These are phyloP conservation scores for Enoplosus armatus DNA, from an alignment of 2,797 vertebrate genomes.

Conservation along the genomic window DNA sequence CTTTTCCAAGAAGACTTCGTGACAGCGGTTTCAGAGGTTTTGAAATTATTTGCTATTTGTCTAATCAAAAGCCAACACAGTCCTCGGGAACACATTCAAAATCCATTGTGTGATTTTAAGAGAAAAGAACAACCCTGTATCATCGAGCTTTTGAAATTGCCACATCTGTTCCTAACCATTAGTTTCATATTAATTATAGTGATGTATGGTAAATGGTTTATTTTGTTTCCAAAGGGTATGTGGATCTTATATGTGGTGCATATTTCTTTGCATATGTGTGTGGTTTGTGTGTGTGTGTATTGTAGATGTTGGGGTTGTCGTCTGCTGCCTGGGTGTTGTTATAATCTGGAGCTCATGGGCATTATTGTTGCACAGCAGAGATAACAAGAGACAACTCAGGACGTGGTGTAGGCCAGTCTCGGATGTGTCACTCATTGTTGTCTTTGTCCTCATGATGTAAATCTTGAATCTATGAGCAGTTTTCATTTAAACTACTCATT, in stretches of 20 bases:
- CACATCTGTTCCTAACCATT: slow-evolving; percentile 2
- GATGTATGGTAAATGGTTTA: neutral
- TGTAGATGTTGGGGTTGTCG: neutral
- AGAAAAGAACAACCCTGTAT: neutral
- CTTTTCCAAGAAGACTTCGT: neutral
- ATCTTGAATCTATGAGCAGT: neutral
- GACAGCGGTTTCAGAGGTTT: neutral
- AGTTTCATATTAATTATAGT: neutral
- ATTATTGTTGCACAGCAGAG: slow-evolving; percentile 52
- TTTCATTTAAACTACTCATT: neutral
- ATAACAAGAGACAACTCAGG: slow-evolving; percentile 42
- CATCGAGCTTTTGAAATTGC: neutral
- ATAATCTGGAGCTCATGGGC: slow-evolving; percentile 36
- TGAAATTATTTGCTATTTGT: neutral
- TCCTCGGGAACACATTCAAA: slow-evolving; percentile 1
- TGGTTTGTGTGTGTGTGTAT: slow-evolving; percentile 15
- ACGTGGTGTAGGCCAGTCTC: slow-evolving; percentile 17
- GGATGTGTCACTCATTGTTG: slow-evolving; percentile 1
- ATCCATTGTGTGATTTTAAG: neutral
- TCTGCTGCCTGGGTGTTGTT: slow-evolving; percentile 32
- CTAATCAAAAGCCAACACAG: neutral
- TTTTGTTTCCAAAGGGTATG: slow-evolving; percentile 4
- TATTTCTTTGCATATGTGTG: slow-evolving; percentile 10
- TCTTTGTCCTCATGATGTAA: neutral
- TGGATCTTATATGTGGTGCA: neutral